Conservation (phyloP, 92 coral and sea anemone species). For the Phenganax stokvisi region DNA sequence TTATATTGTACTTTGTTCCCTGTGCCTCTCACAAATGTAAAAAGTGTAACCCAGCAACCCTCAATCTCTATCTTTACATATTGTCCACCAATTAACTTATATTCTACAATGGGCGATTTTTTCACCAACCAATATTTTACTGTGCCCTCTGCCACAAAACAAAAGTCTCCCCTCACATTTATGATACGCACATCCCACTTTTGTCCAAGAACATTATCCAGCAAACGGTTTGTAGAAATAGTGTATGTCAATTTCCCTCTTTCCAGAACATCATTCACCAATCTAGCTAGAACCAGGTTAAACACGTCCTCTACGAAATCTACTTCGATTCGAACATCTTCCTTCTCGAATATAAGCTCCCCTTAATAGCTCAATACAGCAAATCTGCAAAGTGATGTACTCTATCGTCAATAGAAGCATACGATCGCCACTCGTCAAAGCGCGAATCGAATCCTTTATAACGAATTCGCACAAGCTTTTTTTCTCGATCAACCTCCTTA, state of each 20-base stretch:
- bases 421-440: no score
- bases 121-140: slow-evolving; percentile 44
- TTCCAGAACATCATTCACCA: background rate
- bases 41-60: slow-evolving; percentile 26
- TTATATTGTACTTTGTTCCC: slow-evolving; percentile 40
- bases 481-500: no score
- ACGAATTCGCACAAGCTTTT: no score
- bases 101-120: slow-evolving; percentile 43
- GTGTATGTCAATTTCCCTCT: slow-evolving; percentile 38
- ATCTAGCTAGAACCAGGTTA: slow-evolving; percentile 25
- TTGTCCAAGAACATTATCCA: slow-evolving; percentile 44
- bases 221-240: slow-evolving; percentile 21
- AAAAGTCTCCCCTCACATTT: slow-evolving; percentile 48
- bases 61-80: slow-evolving; percentile 44
- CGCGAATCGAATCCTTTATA: no score
- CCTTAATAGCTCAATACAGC: slow-evolving; percentile 27
- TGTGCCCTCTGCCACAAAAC: slow-evolving; percentile 40
- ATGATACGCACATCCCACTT: slow-evolving; percentile 52
- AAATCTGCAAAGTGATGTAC: slow-evolving; percentile 2
- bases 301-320: slow-evolving; percentile 43
- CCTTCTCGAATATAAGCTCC: slow-evolving; percentile 39
- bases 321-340: slow-evolving; percentile 45
- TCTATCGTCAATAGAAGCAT: slow-evolving; percentile 37
- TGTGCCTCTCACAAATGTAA: slow-evolving; percentile 51
- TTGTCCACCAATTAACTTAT: slow-evolving; percentile 53